phyloP scores from a whole-genome alignment of 2,888 invertebrate genomes.

The Dendrolimus pini region DNA sequence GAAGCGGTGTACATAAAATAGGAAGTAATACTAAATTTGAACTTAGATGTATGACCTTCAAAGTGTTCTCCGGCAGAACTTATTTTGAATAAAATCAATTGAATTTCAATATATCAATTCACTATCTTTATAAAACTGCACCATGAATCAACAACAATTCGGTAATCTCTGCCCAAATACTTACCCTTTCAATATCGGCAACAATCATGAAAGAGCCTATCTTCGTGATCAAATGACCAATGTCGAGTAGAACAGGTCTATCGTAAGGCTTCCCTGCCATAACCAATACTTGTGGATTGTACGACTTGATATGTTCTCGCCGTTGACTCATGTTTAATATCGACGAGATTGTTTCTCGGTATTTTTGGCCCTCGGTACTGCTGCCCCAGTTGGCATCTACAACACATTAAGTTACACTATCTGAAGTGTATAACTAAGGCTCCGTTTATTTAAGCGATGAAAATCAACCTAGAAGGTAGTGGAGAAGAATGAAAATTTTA shows the following conservation, averaged over 20 bases:
- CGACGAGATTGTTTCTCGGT: slow-evolving; percentile 20
- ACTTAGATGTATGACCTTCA: too few species aligned
- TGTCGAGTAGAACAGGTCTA: slow-evolving; percentile 91
- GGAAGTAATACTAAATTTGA: too few species aligned
- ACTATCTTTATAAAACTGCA: too few species aligned
- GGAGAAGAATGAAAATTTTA: too few species aligned
- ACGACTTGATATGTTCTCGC: slow-evolving; percentile 96
- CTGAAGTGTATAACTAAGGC: not conserved
- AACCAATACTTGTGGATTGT: slow-evolving; percentile 91
- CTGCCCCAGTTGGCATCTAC: slow-evolving; percentile 97
- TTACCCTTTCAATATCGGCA: slow-evolving; percentile 88
- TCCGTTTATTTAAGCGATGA: too few species aligned
- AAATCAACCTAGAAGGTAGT: too few species aligned
- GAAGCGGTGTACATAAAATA: too few species aligned
- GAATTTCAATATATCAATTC: too few species aligned
- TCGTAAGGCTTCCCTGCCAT: slow-evolving; percentile 88
- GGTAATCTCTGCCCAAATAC: not conserved
- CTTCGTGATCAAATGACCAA: slow-evolving; percentile 92
- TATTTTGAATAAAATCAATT: too few species aligned
- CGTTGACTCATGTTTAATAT: slow-evolving; percentile 69
- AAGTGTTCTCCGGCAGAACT: too few species aligned
- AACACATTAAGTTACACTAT: slow-evolving; percentile 11
- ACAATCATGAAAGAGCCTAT: slow-evolving; percentile 92
- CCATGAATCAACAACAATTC: too few species aligned
- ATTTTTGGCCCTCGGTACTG: slow-evolving; percentile 96